phyloP scores from a whole-genome alignment of 1,140 invertebrate species.

The Bombus consobrinus region DNA sequence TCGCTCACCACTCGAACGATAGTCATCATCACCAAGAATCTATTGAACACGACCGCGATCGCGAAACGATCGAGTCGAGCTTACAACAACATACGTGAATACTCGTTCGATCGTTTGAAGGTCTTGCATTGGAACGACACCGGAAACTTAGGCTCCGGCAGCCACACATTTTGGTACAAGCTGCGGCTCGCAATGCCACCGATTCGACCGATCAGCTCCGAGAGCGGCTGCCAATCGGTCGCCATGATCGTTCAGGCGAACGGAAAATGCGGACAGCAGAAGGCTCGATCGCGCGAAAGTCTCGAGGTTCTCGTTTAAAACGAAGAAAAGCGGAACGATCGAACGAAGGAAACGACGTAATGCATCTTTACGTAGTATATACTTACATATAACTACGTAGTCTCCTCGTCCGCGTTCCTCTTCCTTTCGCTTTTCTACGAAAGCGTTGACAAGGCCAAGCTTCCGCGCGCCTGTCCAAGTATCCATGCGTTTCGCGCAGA shows the following conservation, averaged over 20 bases:
- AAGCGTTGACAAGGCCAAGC: not conserved
- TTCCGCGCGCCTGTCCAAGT: not conserved
- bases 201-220: slow-evolving; percentile 67
- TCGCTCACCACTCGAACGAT: slow-evolving; percentile 68
- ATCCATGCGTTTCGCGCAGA: not conserved
- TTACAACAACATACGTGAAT: slow-evolving; percentile 57
- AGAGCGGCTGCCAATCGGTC: slow-evolving; percentile 74
- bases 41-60: slow-evolving; percentile 71
- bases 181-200: slow-evolving; percentile 78
- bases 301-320: slow-evolving; percentile 80
- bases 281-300: slow-evolving; percentile 77
- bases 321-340: not conserved
- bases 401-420: not conserved
- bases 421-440: not conserved
- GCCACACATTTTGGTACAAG: slow-evolving; percentile 78
- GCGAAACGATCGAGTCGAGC: slow-evolving; percentile 70
- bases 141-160: slow-evolving; percentile 35
- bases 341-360: not conserved
- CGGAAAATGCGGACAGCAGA: slow-evolving; percentile 74
- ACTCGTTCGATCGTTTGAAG: slow-evolving; percentile 71
- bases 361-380: too few relatives aligned
- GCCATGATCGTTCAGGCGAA: slow-evolving; percentile 80
- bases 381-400: too few relatives aligned
- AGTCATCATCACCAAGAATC: slow-evolving; percentile 74
- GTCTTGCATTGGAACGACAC: slow-evolving; percentile 75